A percentile compares a stretch with the other conserved stretches of the same genome.
phyloP scores from a whole-genome alignment of 2,888 invertebrate genomes.

The Sarcophaga rosellei region DNA sequence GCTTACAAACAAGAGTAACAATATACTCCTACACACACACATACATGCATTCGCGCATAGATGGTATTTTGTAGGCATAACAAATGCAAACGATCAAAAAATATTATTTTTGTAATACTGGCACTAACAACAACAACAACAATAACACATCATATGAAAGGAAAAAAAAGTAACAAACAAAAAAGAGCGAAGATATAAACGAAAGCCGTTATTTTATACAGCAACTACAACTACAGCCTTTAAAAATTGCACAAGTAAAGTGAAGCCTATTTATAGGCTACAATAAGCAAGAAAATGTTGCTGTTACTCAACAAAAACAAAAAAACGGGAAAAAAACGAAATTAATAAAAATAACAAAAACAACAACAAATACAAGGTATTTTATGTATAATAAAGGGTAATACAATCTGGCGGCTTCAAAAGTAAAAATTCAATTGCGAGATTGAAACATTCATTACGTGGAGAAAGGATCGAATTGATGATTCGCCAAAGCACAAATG shows the following conservation, averaged over 20 bases:
- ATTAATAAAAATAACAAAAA: background rate
- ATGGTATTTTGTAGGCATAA: background rate
- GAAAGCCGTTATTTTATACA: slow-evolving; percentile 27
- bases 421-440: too few species aligned
- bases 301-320: slow-evolving; percentile 39
- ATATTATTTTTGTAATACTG: slow-evolving; percentile 66
- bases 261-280: slow-evolving; percentile 62
- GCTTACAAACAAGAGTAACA: slow-evolving; percentile 19
- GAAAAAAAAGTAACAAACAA: background rate
- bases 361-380: slow-evolving; percentile 13
- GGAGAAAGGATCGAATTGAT: too few species aligned
- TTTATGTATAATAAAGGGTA: too few species aligned
- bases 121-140: slow-evolving; percentile 30
- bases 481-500: too few species aligned
- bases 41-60: background rate
- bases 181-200: background rate
- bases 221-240: slow-evolving; percentile 19
- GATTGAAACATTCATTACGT: too few species aligned
- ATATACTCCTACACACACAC: background rate
- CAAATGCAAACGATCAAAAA: slow-evolving; percentile 67
- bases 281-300: slow-evolving; percentile 64
- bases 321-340: background rate
- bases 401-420: too few species aligned
- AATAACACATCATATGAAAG: background rate
- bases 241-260: slow-evolving; percentile 37